Conservation (phyloP, 2,888 invertebrate species). For the Odiellus spinosus region DNA sequence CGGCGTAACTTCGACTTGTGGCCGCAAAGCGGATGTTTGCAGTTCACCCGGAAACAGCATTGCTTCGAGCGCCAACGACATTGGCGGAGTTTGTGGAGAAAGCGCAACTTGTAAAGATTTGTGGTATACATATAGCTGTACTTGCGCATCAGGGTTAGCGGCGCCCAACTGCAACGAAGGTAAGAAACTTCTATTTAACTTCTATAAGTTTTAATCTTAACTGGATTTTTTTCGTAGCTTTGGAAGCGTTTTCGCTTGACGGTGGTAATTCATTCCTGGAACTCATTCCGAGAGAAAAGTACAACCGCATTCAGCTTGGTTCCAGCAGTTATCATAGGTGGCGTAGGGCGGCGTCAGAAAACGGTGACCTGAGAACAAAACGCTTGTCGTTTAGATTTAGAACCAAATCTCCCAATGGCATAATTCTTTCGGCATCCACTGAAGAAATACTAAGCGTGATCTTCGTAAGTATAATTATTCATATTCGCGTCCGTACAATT, state of each 20-base stretch:
- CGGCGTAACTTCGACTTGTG: constrained; percentile 58
- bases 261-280: constrained; percentile 56
- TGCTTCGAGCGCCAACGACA: constrained; percentile 2
- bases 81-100: constrained; percentile 39
- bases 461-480: constrained; percentile 37
- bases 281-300: constrained; percentile 57
- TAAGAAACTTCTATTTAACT: constrained; percentile 14
- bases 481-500: neutral
- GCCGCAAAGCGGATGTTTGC: constrained; percentile 39
- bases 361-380: constrained; percentile 33
- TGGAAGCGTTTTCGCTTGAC: constrained; percentile 61
- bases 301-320: constrained; percentile 67
- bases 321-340: constrained; percentile 32
- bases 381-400: constrained; percentile 61
- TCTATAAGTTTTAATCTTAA: constrained; percentile 1
- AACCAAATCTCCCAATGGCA: constrained; percentile 57
- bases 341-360: constrained; percentile 30
- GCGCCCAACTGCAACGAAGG: constrained; percentile 59
- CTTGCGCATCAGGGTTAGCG: constrained; percentile 39
- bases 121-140: constrained; percentile 59
- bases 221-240: constrained; percentile 35
- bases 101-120: constrained; percentile 61
- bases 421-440: constrained; percentile 70
- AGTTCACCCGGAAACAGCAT: neutral
- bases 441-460: constrained; percentile 72